Percentiles rank a stretch among this genome's conserved stretches.
These are phyloP conservation scores for Poicephalus gulielmi DNA, from an alignment of 2,113 vertebrate genomes.

Conservation along the genomic window DNA sequence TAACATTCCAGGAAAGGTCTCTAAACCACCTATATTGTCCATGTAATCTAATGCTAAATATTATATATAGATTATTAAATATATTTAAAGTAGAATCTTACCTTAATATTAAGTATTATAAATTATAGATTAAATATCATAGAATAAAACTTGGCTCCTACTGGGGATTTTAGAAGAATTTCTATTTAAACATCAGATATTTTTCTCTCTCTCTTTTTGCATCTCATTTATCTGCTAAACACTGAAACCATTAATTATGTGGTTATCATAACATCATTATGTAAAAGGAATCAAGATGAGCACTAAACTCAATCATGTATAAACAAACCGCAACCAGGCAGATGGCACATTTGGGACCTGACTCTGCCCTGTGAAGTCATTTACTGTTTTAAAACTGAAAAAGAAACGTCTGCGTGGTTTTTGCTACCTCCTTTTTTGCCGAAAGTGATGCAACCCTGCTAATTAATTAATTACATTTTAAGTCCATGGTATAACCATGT, in stretches of 20 bases:
- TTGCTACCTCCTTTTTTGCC: not conserved
- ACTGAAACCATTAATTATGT: conserved; percentile 9
- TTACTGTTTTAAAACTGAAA: conserved; percentile 10
- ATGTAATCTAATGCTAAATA: not conserved
- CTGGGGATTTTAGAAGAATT: not conserved
- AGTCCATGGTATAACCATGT: not conserved
- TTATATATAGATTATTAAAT: too few species aligned
- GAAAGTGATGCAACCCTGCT: not conserved
- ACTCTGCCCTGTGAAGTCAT: not conserved
- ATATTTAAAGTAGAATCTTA: not conserved
- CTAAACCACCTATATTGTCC: not conserved
- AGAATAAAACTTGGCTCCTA: not conserved
- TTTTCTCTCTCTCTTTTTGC: not conserved
- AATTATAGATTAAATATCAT: not conserved
- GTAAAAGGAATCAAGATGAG: not conserved
- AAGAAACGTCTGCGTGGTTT: not conserved
- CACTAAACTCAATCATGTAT: conserved; percentile 23
- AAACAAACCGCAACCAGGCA: conserved; percentile 11
- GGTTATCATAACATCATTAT: conserved; percentile 19
- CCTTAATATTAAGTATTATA: not conserved
- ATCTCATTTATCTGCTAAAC: not conserved
- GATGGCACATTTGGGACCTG: conserved; percentile 53
- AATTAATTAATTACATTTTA: conserved; percentile 9
- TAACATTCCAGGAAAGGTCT: not conserved
- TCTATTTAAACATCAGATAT: not conserved